phyloP scores from a whole-genome alignment of 1,140 invertebrate species.

The Tetraneura akinire region DNA sequence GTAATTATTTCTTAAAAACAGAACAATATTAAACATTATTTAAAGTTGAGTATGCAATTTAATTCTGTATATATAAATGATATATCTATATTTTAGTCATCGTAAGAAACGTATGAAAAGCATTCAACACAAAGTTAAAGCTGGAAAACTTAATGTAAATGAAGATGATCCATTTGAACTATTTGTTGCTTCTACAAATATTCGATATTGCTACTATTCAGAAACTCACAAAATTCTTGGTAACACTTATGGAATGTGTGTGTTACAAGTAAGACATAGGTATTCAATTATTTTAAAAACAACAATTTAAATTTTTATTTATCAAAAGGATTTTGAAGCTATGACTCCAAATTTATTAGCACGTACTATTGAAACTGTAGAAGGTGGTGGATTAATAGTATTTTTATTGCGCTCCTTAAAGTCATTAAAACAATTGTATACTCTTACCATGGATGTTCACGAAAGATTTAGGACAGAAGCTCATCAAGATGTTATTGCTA shows the following conservation, averaged over 20 bases:
- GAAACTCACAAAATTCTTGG: conserved; percentile 98
- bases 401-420: conserved; percentile 79
- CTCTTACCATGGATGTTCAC: conserved; percentile 99
- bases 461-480: conserved; percentile 92
- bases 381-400: conserved; percentile 94
- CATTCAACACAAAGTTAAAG: conserved; percentile 82
- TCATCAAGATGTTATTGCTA: conserved; percentile 85
- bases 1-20: conserved; percentile 59
- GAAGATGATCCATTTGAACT: conserved; percentile 97
- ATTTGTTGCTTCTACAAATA: conserved; percentile 94
- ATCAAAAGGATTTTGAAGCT: conserved; percentile 92
- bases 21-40: not conserved
- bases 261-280: conserved; percentile 74
- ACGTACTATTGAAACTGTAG: conserved; percentile 96
- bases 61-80: not conserved
- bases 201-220: conserved; percentile 95
- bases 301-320: conserved; percentile 31
- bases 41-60: not conserved
- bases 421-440: conserved; percentile 92
- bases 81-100: conserved; percentile 74
- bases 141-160: conserved; percentile 86
- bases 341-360: conserved; percentile 98
- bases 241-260: conserved; percentile 96
- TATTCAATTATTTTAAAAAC: not conserved
- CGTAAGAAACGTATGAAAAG: conserved; percentile 90